Evolutionary conservation across 2,797 vertebrate species (phyloP).

Genomic region (Peromyscus attwateri): DNA sequence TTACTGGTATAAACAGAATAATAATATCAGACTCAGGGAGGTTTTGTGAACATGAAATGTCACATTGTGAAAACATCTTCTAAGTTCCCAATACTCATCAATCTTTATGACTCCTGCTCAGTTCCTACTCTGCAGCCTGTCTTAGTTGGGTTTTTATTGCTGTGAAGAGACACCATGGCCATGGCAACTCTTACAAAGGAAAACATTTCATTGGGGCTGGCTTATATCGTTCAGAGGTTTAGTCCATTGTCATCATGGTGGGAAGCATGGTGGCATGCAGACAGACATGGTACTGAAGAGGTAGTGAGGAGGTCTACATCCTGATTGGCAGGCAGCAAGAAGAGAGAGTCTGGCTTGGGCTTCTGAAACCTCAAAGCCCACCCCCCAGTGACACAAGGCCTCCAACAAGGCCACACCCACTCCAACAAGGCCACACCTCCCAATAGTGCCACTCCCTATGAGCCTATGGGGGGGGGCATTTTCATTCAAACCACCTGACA

Average conservation of each 20-base stretch:
- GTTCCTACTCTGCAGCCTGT: background rate
- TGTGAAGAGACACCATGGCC: background rate
- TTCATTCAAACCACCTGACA: background rate
- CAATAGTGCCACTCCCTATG: too few relatives aligned
- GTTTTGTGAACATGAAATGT: constrained; percentile 26
- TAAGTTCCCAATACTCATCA: background rate
- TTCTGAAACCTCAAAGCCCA: background rate
- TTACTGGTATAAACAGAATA: background rate
- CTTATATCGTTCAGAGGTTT: background rate
- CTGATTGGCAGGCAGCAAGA: background rate
- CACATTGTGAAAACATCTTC: constrained; percentile 10
- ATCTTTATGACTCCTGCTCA: background rate
- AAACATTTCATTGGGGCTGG: background rate
- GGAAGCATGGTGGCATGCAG: background rate
- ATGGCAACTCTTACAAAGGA: background rate
- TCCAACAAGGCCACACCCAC: background rate
- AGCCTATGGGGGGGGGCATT: too few relatives aligned
- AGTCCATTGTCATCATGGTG: background rate
- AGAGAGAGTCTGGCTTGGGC: background rate
- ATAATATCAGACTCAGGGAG: constrained; percentile 36
- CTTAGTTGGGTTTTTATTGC: background rate
- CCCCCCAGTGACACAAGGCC: too few relatives aligned
- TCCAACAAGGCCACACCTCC: background rate
- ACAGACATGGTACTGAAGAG: too few relatives aligned
- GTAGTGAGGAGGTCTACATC: background rate